Base-by-base conservation (phyloP, 2,888 invertebrate species). In the Epistrophe eligans region DNA sequence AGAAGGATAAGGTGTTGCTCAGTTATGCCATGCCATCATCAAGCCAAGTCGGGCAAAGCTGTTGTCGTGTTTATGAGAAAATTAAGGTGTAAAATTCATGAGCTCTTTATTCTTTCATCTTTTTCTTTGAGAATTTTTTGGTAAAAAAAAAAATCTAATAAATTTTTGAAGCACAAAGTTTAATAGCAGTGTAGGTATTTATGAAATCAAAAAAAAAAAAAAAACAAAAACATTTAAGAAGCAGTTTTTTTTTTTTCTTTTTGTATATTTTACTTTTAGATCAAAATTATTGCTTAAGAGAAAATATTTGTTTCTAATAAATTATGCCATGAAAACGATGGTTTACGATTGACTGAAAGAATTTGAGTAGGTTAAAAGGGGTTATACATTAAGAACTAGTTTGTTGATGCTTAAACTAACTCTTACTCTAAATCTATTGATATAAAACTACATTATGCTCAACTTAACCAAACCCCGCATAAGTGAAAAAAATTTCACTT, bases 71-170 rank as follows among this genome's bases (percentile, higher is more conserved):
- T 24, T 28, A 5, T 15, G 64, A 32, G 7, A 17, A 66, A 45
- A 66, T 66, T 45, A 32, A 48, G 45, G 45, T 66, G 45, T 19
- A 66, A 48, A 28, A 66, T 66, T 66, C 32, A 66, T 66, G 64
- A 48, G 45, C 15, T 13, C 52, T 52, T 52, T 13, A 4, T 35
- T 35, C 17, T 60, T 60, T 60, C 19, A 38, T 24, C 40, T 62
- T 48, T 66, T 66, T 62, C 10, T 3, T 13, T 28, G 52, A 7
- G 2, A n/a, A 24, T 28, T 28, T 62, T 57, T 40, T 32, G 13
- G 0, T 43, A 24, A 62, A 62, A 24, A 62, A 62, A 24, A 24
- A 43, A 24, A 43, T 17, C 40, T 62, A 15, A 62, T 24, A 43
- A 43, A 62, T 62, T 19, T 62, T 28, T 43, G 15, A 62, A 62